Evolutionary conservation across 2,113 vertebrate genomes (phyloP).

Genomic region (Crotalus helleri): DNA sequence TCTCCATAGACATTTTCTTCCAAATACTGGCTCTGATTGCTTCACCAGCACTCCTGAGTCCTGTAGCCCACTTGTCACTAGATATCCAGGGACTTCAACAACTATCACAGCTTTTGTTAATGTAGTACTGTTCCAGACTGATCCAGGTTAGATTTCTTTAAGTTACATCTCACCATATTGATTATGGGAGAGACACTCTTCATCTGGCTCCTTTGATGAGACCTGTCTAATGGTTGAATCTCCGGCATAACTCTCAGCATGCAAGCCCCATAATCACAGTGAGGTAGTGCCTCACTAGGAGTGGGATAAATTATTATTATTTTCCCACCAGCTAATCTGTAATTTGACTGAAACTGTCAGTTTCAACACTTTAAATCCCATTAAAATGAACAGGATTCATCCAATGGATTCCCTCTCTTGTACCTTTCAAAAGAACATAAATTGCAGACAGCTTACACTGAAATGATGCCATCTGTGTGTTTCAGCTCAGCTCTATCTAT

Average conservation of each 20-base stretch:
- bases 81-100: not conserved
- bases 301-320: not conserved
- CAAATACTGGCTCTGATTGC: not conserved
- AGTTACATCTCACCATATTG: not conserved
- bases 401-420: not conserved
- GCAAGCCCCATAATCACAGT: not conserved
- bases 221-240: not conserved
- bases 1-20: not conserved
- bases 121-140: not conserved
- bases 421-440: not conserved
- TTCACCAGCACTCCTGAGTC: not conserved
- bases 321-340: slow-evolving; percentile 23
- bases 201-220: not conserved
- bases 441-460: not conserved
- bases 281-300: not conserved
- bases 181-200: not conserved
- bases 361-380: slow-evolving; percentile 32
- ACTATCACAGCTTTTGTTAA: not conserved
- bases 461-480: not conserved
- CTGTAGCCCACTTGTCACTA: not conserved
- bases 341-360: slow-evolving; percentile 22
- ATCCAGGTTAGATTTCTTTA: not conserved
- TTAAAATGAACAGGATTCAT: slow-evolving; percentile 21
- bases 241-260: not conserved
- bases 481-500: not conserved